These are phyloP conservation scores for Plebejus melissa DNA, from an alignment of 2,888 invertebrate species.

Conservation along the genomic window DNA sequence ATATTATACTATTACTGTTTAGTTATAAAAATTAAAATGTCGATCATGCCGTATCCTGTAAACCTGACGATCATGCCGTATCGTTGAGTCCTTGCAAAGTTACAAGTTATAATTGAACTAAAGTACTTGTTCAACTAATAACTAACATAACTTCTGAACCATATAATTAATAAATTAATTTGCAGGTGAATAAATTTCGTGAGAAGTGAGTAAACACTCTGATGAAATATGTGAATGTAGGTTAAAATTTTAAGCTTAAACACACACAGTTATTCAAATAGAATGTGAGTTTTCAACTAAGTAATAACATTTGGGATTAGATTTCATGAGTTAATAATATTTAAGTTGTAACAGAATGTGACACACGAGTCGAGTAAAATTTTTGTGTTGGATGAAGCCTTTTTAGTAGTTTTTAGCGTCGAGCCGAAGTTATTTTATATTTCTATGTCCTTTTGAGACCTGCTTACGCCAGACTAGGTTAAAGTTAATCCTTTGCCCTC, in stretches of 20 bases:
- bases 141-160: slow-evolving; percentile 8
- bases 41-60: no score
- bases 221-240: slow-evolving; percentile 18
- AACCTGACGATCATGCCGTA: neutral
- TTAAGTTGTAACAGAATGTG: neutral
- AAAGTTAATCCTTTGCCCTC: no score
- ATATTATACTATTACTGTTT: neutral
- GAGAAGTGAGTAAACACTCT: slow-evolving; percentile 15
- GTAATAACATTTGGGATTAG: neutral
- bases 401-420: neutral
- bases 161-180: slow-evolving; percentile 17
- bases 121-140: slow-evolving; percentile 9
- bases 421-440: neutral
- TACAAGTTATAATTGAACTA: neutral
- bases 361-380: neutral
- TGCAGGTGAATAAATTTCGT: slow-evolving; percentile 25
- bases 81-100: neutral
- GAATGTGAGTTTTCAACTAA: slow-evolving; percentile 14
- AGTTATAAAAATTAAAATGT: no score
- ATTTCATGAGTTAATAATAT: neutral
- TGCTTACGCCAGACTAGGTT: no score
- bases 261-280: slow-evolving; percentile 7
- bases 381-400: neutral
- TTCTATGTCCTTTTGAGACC: neutral
- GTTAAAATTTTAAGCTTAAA: slow-evolving; percentile 20